Percentiles rank a stretch among this genome's conserved stretches.
These are phyloP conservation scores for Caenorhabditis uteleia DNA, from an alignment of 2,888 invertebrate genomes.

Conservation along the genomic window DNA sequence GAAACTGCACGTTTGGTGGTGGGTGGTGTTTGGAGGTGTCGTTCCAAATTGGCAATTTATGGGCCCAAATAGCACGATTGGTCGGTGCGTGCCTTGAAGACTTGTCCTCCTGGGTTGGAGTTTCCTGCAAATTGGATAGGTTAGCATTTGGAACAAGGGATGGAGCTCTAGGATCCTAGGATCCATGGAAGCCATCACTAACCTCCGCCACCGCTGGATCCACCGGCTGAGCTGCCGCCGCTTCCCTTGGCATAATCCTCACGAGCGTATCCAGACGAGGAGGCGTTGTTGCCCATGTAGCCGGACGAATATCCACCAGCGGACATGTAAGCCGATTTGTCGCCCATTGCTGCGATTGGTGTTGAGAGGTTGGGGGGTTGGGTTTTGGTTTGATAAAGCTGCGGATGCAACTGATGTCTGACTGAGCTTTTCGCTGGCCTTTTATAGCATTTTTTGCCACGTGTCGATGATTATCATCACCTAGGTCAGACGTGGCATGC, in stretches of 20 bases:
- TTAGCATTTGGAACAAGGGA: no score
- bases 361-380: no score
- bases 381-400: no score
- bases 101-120: constrained; percentile 25
- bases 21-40: no score
- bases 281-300: constrained; percentile 9
- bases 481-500: no score
- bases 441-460: no score
- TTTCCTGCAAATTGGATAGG: neutral
- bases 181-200: neutral
- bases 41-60: no score
- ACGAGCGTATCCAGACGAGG: constrained; percentile 2
- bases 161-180: neutral
- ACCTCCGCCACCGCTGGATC: constrained; percentile 1
- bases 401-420: no score
- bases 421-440: no score
- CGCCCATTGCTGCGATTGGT: no score
- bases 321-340: constrained; percentile 9
- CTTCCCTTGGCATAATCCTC: constrained; percentile 3
- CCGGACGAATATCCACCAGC: constrained; percentile 8
- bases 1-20: no score
- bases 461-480: no score
- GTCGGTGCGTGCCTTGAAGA: constrained; percentile 39
- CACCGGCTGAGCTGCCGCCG: neutral
- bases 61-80: constrained; percentile 19